phyloP scores from a whole-genome alignment of 2,888 invertebrate species.

The Drosophila meridionalis region DNA sequence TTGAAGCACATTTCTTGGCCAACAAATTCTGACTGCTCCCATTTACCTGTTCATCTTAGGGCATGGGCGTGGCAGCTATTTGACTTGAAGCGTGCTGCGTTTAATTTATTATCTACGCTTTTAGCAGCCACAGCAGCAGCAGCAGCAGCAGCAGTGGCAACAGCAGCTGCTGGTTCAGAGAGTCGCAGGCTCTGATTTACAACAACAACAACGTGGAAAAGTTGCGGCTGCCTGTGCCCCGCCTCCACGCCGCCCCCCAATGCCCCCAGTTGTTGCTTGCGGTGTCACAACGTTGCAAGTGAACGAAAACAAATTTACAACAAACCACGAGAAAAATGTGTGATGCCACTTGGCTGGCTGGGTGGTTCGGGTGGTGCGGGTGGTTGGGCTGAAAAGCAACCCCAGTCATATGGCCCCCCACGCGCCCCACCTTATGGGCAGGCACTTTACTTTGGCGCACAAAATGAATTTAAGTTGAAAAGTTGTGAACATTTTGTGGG shows the following conservation, averaged over 20 bases:
- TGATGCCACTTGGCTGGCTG: slow-evolving; percentile 70
- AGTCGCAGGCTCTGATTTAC: slow-evolving; percentile 74
- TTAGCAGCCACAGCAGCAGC: slow-evolving; percentile 32
- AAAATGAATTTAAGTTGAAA: slow-evolving; percentile 80
- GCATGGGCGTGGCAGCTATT: slow-evolving; percentile 28
- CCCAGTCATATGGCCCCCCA: slow-evolving; percentile 7
- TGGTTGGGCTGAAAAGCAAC: slow-evolving; percentile 19
- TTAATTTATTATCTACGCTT: slow-evolving; percentile 78
- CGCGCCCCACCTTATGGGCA: slow-evolving; percentile 21
- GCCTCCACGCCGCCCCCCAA: neutral
- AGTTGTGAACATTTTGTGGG: slow-evolving; percentile 78
- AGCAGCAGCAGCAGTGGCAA: slow-evolving; percentile 10
- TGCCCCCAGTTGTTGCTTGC: slow-evolving; percentile 45
- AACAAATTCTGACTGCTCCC: neutral
- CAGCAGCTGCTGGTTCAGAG: slow-evolving; percentile 59
- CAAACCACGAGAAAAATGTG: slow-evolving; percentile 76
- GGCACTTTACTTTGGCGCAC: slow-evolving; percentile 61
- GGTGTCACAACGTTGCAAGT: slow-evolving; percentile 76
- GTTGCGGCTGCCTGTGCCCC: slow-evolving; percentile 51
- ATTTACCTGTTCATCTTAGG: slow-evolving; percentile 26
- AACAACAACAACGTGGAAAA: slow-evolving; percentile 47
- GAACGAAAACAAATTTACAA: slow-evolving; percentile 80
- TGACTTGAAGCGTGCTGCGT: slow-evolving; percentile 69
- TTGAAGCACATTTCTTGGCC: neutral
- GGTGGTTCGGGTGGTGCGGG: neutral